Evolutionary conservation across 2,888 invertebrate genomes (phyloP), one percentile per base, ranked within the genome.

Genomic region (Abrostola triplasia): DNA sequence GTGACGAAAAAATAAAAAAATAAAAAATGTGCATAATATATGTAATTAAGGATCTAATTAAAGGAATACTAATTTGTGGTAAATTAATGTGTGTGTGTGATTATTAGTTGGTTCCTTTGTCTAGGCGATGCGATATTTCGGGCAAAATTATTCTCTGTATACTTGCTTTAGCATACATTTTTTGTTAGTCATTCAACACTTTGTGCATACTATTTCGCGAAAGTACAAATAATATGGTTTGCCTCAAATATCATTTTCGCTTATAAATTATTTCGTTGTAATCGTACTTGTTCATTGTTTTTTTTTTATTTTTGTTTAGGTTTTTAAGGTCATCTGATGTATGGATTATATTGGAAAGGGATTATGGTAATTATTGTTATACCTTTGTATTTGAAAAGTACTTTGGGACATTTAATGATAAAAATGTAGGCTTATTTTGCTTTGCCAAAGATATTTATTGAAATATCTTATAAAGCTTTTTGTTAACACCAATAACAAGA

Each of bases 1-100:
- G 71, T 57, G 59, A 80, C 72, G 64, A 82, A 77, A 83, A 76
- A 68, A 64, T 53, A 64, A 49, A 61, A 69, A 79, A 84, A 83
- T 81, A 83, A 69, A 60, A 83, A 84, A 84, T 83, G 82, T 87
- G 90, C 89, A 91, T 92, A 92, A 90, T 90, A 88, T 79, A 73
- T 79, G 73, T 82, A 81, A 81, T 80, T 84, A 82, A 81, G 74
- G 70, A 76, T 79, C 67, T 82, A 77, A 77, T 76, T 73, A 81
- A 70, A 73, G 54, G 51, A 76, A 66, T 63, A 65, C 50, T 76
- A 64, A 67, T 64, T 67, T 67, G 61, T 79, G 79, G 83, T 81
- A 79, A 77, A 80, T 76, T 73, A 79, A 69, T 64, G 70, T 79
- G 70, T 75, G 64, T 74, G 72, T 78, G 75, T 82, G 48, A 59